phyloP scores from a whole-genome alignment of 2,113 vertebrate genomes.

The Phaethornis superciliosus region DNA sequence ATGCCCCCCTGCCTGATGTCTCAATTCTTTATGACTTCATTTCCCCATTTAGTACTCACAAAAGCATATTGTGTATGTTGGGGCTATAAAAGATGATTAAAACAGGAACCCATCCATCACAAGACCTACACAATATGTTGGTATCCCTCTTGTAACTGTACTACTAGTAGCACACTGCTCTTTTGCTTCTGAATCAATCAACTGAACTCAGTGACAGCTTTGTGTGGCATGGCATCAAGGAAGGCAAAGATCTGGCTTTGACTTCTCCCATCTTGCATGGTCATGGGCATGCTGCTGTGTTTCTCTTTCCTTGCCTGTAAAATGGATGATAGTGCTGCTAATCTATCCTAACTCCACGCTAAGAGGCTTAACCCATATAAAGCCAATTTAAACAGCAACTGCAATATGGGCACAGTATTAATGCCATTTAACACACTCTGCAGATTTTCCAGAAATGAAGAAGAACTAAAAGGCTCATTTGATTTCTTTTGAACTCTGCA shows the following conservation, averaged over 20 bases:
- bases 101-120: neutral
- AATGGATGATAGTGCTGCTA: conserved; percentile 24
- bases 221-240: neutral
- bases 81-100: neutral
- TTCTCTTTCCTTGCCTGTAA: neutral
- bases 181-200: neutral
- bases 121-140: neutral
- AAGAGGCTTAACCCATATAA: conserved; percentile 45
- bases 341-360: neutral
- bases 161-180: neutral
- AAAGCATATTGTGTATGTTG: neutral
- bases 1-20: too few species aligned
- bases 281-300: neutral
- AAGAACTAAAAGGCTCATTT: neutral
- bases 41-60: neutral
- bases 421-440: neutral
- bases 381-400: neutral
- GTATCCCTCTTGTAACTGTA: neutral
- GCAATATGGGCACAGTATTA: neutral
- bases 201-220: neutral
- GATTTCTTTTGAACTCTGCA: neutral
- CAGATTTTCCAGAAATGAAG: neutral
- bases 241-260: neutral
- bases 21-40: neutral
- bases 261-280: neutral